phyloP scores from a whole-genome alignment of 2,113 vertebrate species.

The Arvicanthis niloticus region DNA sequence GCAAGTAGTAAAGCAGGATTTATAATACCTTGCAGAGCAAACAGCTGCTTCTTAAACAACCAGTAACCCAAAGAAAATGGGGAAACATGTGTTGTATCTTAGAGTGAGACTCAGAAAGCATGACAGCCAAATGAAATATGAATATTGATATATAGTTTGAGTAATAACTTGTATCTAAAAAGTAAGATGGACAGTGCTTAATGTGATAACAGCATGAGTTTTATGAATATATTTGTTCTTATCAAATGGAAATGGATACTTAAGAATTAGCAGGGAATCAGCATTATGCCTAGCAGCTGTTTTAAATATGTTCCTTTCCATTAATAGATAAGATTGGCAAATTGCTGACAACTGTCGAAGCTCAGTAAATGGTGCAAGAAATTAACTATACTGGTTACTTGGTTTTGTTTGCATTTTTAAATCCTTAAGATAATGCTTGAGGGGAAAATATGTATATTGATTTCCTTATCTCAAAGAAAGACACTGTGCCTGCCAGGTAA shows the following conservation, averaged over 20 bases:
- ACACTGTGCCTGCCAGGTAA: background rate
- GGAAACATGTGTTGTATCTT: rapidly evolving
- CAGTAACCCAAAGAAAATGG: background rate
- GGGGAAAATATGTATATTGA: conserved; percentile 7
- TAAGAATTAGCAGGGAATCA: background rate
- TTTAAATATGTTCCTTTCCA: background rate
- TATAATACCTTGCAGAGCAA: background rate
- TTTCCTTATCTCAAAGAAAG: background rate
- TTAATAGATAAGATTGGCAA: background rate
- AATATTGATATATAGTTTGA: background rate
- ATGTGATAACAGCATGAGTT: background rate
- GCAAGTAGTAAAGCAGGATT: background rate
- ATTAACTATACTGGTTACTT: background rate
- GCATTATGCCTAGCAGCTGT: background rate
- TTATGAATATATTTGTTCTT: background rate
- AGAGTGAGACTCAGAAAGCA: background rate
- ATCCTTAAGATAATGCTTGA: conserved; percentile 1
- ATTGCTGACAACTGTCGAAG: background rate
- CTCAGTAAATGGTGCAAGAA: background rate
- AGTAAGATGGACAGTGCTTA: background rate
- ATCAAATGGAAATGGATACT: background rate
- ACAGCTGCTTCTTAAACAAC: background rate
- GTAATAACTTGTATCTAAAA: background rate
- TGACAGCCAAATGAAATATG: background rate
- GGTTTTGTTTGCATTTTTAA: background rate